Base-by-base conservation (phyloP, 2,113 vertebrate species). In the Python bivittatus region DNA sequence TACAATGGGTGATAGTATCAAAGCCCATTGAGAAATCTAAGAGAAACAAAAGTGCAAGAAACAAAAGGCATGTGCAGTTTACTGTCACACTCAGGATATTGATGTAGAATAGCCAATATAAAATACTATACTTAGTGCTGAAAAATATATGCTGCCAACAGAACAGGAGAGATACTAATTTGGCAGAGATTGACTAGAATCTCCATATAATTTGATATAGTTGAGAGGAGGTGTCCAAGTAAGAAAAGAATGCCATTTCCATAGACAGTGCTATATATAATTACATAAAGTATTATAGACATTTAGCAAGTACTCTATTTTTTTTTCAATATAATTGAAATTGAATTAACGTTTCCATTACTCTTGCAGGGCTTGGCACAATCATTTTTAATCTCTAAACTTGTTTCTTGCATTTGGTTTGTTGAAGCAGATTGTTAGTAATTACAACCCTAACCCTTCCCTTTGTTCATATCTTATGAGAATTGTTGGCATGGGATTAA, bases 401-500 rank as follows among this genome's bases (percentile, higher is more conserved):
- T 12, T 60, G 2, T 53, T 54, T n/a, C 9, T 60, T 53, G 6
- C 83, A 15, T 53, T 92, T 93, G 29, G 6, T 88, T 93, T 94
- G 88, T 22, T 94, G 58, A 42, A 53, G 33, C 10, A 22, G n/a
- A 0, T 5, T 15, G 44, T 85, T 1, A 61, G 25, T 79, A 42
- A 27, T 92, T 0, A 0, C 0, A 0, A 17, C 86, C 92, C n/a
- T n/a, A n/a, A n/a, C n/a, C n/a, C 90, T 44, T 90, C 54, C 95
- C 95, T 91, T 87, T 61, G 88, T 8, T 89, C n/a, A n/a, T 92
- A 72, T 27, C 91, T 88, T 4, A 86, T 0, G 17, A 42, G 93
- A 42, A 90, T 52, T 0, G 0, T 93, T 92, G 88, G 48, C 44
- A 33, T 85, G 56, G 83, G 92, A 87, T 97, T 96, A 95, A 96